Evolutionary conservation across 2,113 vertebrate species (phyloP).

Genomic region (Talpa occidentalis): DNA sequence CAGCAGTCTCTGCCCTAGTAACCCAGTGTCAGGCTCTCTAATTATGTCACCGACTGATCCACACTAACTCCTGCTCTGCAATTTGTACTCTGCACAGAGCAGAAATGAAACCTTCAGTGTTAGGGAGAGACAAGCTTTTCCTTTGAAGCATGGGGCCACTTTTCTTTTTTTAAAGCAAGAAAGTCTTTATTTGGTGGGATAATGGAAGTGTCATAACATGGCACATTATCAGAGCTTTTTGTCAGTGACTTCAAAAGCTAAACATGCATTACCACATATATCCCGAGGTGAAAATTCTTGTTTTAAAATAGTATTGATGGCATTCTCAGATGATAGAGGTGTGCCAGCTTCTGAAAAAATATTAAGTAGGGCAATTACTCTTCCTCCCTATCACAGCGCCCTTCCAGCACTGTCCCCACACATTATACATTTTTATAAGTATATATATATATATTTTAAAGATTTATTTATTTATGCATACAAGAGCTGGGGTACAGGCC

Average conservation of each 20-base stretch:
- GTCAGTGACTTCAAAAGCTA: constrained; percentile 73
- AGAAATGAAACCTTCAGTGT: constrained; percentile 16
- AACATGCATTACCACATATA: not conserved
- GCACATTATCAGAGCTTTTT: constrained; percentile 70
- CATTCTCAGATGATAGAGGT: constrained; percentile 31
- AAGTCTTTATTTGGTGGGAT: constrained; percentile 73
- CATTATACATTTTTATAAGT: not conserved
- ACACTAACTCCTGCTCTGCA: not conserved
- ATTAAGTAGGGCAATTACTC: constrained; percentile 44
- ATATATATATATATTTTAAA: too few species aligned
- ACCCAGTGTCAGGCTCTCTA: constrained; percentile 35
- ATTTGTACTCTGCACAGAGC: constrained; percentile 36
- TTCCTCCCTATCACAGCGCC: not conserved
- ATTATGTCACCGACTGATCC: not conserved
- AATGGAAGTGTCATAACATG: constrained; percentile 74
- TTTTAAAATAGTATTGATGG: constrained; percentile 63
- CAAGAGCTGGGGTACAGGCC: too few species aligned
- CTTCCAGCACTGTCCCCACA: not conserved
- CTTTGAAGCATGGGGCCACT: constrained; percentile 62
- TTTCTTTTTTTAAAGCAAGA: constrained; percentile 44
- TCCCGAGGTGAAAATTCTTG: constrained; percentile 51
- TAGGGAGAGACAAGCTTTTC: constrained; percentile 36
- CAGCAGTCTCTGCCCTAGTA: not conserved
- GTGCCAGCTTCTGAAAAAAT: constrained; percentile 12
- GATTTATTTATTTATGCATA: too few species aligned